These are phyloP conservation scores for Holacanthus passer DNA, from an alignment of 2,113 vertebrate genomes.

Conservation along the genomic window DNA sequence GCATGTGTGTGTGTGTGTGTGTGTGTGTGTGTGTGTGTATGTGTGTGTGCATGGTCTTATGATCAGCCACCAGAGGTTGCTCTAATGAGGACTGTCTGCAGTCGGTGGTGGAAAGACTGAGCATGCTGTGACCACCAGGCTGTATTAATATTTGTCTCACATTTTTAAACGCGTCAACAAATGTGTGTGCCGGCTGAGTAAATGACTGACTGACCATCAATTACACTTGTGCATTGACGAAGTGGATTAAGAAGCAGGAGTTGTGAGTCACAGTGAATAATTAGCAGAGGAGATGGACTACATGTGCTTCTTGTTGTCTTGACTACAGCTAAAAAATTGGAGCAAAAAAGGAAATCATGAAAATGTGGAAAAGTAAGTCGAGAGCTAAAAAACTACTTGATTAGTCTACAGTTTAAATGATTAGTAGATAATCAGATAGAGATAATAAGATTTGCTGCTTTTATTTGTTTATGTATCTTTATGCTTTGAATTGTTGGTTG, in stretches of 20 bases:
- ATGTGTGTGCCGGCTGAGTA: slow-evolving; percentile 27
- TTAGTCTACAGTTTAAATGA: background rate
- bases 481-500: background rate
- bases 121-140: slow-evolving; percentile 56
- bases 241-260: slow-evolving; percentile 34
- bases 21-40: slow-evolving; percentile 18
- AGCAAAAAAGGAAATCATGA: background rate
- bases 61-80: slow-evolving; percentile 62
- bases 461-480: background rate
- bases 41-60: slow-evolving; percentile 16
- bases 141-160: slow-evolving; percentile 50
- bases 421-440: background rate
- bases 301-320: slow-evolving; percentile 3
- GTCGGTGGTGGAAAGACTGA: slow-evolving; percentile 45
- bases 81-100: slow-evolving; percentile 70
- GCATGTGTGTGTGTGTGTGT: slow-evolving; percentile 15
- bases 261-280: slow-evolving; percentile 46
- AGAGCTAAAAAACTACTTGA: background rate
- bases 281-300: slow-evolving; percentile 4
- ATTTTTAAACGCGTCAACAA: slow-evolving; percentile 26
- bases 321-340: background rate
- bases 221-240: slow-evolving; percentile 20
- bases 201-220: slow-evolving; percentile 40
- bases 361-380: background rate
- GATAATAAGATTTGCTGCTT: background rate